These are phyloP conservation scores for Onychomys torridus DNA, from an alignment of 2,797 vertebrate genomes.

Conservation along the genomic window DNA sequence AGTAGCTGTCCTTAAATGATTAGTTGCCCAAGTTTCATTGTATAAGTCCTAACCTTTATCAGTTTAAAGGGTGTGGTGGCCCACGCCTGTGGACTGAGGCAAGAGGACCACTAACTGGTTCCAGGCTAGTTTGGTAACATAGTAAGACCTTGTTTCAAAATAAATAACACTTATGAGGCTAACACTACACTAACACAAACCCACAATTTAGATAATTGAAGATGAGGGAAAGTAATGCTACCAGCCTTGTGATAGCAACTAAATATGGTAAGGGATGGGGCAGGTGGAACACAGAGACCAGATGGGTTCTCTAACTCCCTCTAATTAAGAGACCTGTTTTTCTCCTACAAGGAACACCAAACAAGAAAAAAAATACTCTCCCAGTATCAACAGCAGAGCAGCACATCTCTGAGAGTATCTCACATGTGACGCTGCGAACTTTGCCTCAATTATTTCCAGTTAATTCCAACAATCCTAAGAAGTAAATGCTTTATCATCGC, in stretches of 20 bases:
- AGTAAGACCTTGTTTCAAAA: background rate
- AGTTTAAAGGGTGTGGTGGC: background rate
- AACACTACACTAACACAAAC: slow-evolving; percentile 5
- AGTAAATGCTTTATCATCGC: background rate
- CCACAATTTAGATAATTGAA: background rate
- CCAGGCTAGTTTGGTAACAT: background rate
- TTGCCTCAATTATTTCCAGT: background rate
- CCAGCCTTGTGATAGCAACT: background rate
- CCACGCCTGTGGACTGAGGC: background rate
- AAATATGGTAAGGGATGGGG: background rate
- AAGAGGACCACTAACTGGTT: background rate
- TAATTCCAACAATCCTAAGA: background rate
- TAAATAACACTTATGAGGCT: background rate
- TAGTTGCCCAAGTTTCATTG: background rate
- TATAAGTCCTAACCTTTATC: background rate
- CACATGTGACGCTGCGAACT: rapidly evolving
- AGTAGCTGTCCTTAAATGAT: background rate
- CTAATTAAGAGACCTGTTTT: background rate
- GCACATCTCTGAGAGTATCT: background rate
- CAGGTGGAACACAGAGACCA: background rate
- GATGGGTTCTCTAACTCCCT: background rate
- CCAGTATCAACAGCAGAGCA: background rate
- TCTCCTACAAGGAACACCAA: background rate
- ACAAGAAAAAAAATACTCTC: background rate
- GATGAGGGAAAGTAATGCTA: background rate